Evolutionary conservation across 2,888 invertebrate species (phyloP), one percentile per base, ranked within the genome.

Genomic region (Rotaria sp.): DNA sequence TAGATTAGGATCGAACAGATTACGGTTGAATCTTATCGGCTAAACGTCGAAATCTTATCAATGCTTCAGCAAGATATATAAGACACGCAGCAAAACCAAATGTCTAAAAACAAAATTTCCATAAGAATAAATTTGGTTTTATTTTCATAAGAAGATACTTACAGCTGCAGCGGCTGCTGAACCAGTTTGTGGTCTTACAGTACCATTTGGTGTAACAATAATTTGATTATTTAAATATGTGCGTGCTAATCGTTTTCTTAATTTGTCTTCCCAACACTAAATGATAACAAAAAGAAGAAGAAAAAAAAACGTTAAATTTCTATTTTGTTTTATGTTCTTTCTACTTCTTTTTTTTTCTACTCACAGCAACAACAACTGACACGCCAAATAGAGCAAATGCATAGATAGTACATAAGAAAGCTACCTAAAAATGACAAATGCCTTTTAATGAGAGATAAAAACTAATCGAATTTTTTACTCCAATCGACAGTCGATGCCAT

Each of bases 241-340:
- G n/a, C 45, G 26, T 5, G 80, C 45, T 45, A 80, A 45, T 80
- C 41, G 41, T 80, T 45, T 41, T 80, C 80, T 45, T 11, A 80
- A n/a, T 80, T 80, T 80, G 45, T 80, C 80, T 80, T 80, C 80
- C 80, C 80, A 80, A 45, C n/a, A 80, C 80, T 80, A 74, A 8
- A 74, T 26, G 10, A 57, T 57, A 57, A 55, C 26, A 55, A n/a
- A 7, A 57, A n/a, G 11, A 57, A 10, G 15, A 24, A 52, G 5
- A 52, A 21, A 13, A 45, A 45, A 45, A 45, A 11, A 45, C 13
- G 13, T 45, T 45, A 8, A 45, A 4, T 45, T 45, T 4, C 45
- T 45, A 45, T 13, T 10, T 50, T 10, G 18, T 50, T 10, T 50
- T 15, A 50, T 13, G 45, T 45, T 13, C 13, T 45, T 45, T 50